A percentile compares a stretch with the other conserved stretches of the same genome.
phyloP scores from a whole-genome alignment of 2,113 vertebrate genomes.

The Rhinopithecus roxellana region DNA sequence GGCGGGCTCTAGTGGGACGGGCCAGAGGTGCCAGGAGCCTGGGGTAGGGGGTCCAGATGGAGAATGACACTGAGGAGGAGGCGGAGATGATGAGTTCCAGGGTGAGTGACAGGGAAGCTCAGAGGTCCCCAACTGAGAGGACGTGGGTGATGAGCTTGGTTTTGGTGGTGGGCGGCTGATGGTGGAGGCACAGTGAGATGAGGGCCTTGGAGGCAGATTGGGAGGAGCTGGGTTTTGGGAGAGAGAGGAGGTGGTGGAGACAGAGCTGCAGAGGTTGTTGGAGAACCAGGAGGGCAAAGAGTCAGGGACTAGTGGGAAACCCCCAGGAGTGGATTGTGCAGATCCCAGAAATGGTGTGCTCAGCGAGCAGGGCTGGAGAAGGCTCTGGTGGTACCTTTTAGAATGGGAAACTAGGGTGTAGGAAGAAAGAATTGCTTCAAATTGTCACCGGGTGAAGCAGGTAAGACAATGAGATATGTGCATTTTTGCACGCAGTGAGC shows the following conservation, averaged over 20 bases:
- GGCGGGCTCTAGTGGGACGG: neutral
- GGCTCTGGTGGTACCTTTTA: neutral
- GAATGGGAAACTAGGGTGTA: neutral
- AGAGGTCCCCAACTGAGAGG: neutral
- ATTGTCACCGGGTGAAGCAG: neutral
- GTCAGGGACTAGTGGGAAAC: neutral
- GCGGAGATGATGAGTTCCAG: neutral
- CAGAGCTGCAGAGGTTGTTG: neutral
- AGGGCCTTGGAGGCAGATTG: neutral
- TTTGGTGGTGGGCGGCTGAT: too few relatives aligned
- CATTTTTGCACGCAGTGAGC: neutral
- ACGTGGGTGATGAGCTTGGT: neutral
- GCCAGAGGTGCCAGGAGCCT: neutral
- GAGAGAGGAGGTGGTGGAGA: neutral
- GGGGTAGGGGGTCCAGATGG: too few relatives aligned
- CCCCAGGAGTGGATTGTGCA: too few relatives aligned
- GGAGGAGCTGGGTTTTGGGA: neutral
- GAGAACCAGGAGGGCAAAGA: neutral
- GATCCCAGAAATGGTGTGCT: neutral
- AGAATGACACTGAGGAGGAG: neutral
- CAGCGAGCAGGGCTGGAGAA: neutral
- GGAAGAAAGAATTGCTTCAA: neutral
- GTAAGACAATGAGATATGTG: fast-evolving
- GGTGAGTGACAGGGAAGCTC: neutral
- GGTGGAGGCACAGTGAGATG: fast-evolving